Conservation (phyloP, 2,797 vertebrate genomes). For the Bovichtus diacanthus region DNA sequence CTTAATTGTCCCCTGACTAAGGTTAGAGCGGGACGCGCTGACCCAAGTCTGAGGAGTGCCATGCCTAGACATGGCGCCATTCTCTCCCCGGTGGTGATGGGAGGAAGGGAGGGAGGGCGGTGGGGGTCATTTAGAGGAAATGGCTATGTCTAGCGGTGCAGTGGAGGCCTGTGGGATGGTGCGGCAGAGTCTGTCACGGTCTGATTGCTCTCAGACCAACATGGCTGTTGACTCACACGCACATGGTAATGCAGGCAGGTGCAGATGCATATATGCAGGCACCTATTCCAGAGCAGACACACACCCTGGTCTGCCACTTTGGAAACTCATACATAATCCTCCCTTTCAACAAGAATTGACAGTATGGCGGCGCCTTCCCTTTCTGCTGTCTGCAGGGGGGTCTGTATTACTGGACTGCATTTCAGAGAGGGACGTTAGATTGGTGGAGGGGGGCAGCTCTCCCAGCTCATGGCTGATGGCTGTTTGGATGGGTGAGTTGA, state of each 20-base stretch:
- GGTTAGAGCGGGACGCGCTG: conserved; percentile 56
- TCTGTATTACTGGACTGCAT: conserved; percentile 53
- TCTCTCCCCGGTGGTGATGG: conserved; percentile 49
- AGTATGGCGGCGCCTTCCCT: conserved; percentile 32
- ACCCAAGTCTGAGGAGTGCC: conserved; percentile 45
- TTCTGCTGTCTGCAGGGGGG: conserved; percentile 63
- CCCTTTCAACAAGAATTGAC: conserved; percentile 15
- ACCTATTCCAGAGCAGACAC: background rate
- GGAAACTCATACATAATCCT: conserved; percentile 32
- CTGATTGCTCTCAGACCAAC: conserved; percentile 72
- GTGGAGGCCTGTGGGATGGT: conserved; percentile 65
- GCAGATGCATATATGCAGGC: conserved; percentile 6
- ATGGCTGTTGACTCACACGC: conserved; percentile 46
- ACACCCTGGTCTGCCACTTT: background rate
- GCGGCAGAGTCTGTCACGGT: conserved; percentile 77
- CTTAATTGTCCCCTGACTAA: conserved; percentile 1
- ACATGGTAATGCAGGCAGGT: conserved; percentile 23
- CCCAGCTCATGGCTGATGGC: conserved; percentile 45
- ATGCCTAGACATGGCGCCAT: conserved; percentile 40
- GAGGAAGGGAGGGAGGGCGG: conserved; percentile 3
- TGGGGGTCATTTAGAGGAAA: conserved; percentile 74
- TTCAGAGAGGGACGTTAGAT: conserved; percentile 57
- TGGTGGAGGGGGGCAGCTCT: conserved; percentile 50
- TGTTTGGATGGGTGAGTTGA: conserved; percentile 62
- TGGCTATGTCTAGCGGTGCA: conserved; percentile 61